phyloP scores from a whole-genome alignment of 1,140 invertebrate species.

The Drosophila malerkotliana region DNA sequence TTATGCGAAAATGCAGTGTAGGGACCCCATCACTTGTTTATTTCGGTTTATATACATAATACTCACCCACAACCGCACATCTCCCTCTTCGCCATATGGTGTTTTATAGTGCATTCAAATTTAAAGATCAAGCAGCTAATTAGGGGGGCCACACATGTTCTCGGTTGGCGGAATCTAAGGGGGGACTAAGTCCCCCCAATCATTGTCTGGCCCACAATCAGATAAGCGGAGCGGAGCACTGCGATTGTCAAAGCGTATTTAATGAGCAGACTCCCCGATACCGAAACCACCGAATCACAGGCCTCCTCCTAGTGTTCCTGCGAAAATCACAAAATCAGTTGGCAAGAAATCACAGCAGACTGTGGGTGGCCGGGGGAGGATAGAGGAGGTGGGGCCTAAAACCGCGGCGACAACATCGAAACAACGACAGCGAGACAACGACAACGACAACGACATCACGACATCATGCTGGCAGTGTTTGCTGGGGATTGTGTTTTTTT shows the following conservation, averaged over 20 bases:
- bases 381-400: constrained; percentile 1
- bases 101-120: constrained; percentile 62
- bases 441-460: constrained; percentile 44
- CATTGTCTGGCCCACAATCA: constrained; percentile 64
- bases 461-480: constrained; percentile 56
- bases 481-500: constrained; percentile 49
- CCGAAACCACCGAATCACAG: background rate
- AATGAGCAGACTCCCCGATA: constrained; percentile 52
- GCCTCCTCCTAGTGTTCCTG: constrained; percentile 37
- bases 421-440: constrained; percentile 42
- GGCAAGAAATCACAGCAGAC: constrained; percentile 73
- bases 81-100: constrained; percentile 25
- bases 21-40: constrained; percentile 13
- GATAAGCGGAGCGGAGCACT: constrained; percentile 68
- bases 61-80: background rate
- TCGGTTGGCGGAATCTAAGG: background rate
- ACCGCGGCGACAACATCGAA: constrained; percentile 49
- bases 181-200: constrained; percentile 6
- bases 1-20: constrained; percentile 45
- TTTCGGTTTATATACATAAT: background rate
- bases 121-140: constrained; percentile 68
- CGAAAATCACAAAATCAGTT: constrained; percentile 80
- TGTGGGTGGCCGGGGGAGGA: background rate
- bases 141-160: constrained; percentile 47
- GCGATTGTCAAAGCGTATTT: constrained; percentile 78